Conservation (phyloP, 2,888 invertebrate species). For the Chrysodeixis includens region DNA sequence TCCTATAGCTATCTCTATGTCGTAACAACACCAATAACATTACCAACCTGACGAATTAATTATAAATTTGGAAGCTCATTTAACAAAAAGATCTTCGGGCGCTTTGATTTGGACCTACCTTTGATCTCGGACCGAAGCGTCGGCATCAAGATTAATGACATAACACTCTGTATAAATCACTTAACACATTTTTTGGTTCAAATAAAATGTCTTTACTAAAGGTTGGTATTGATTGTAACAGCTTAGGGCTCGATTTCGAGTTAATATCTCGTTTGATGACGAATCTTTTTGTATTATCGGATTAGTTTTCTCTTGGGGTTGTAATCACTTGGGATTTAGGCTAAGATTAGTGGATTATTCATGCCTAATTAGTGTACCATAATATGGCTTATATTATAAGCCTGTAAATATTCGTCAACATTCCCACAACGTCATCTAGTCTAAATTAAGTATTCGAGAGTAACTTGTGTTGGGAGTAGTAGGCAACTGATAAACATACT, state of each 20-base stretch:
- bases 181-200: constrained; percentile 67
- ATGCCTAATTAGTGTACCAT: too few species aligned
- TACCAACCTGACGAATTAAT: constrained; percentile 71
- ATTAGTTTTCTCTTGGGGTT: constrained; percentile 48
- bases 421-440: too few species aligned
- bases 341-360: too few species aligned
- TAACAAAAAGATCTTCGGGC: constrained; percentile 58
- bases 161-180: constrained; percentile 61
- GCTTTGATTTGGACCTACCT: constrained; percentile 52
- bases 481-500: too few species aligned
- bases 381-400: too few species aligned
- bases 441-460: too few species aligned
- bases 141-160: constrained; percentile 54
- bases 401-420: too few species aligned
- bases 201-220: constrained; percentile 65
- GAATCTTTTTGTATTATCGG: constrained; percentile 47
- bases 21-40: constrained; percentile 60
- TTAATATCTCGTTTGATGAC: constrained; percentile 29
- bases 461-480: too few species aligned
- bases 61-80: constrained; percentile 66
- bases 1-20: constrained; percentile 16
- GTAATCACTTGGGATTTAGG: constrained; percentile 22
- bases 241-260: constrained; percentile 31
- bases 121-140: constrained; percentile 64
- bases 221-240: constrained; percentile 48